Evolutionary conservation across 1,140 invertebrate species (phyloP).

Genomic region (Drosophila rufa): DNA sequence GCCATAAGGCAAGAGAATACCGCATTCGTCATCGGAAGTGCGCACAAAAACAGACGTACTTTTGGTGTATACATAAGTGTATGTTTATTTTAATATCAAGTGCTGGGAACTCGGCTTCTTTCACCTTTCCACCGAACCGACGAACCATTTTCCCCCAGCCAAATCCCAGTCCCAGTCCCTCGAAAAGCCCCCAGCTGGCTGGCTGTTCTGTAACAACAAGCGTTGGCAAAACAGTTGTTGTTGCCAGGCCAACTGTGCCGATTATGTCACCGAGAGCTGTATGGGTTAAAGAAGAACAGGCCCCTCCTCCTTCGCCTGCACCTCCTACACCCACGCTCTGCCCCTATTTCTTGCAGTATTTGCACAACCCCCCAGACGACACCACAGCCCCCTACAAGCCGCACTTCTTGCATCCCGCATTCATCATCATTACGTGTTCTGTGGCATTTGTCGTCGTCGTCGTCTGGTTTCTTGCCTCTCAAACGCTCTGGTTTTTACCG

Average conservation of each 20-base stretch:
- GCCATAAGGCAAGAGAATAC: constrained; percentile 2
- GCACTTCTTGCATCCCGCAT: constrained; percentile 41
- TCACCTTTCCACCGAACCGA: constrained; percentile 4
- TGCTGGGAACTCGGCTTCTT: constrained; percentile 15
- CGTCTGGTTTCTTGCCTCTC: constrained; percentile 27
- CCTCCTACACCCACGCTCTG: neutral
- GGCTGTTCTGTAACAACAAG: constrained; percentile 34
- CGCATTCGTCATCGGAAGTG: constrained; percentile 42
- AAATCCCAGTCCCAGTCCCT: neutral
- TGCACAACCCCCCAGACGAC: constrained; percentile 7
- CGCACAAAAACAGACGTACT: constrained; percentile 19
- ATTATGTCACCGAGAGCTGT: constrained; percentile 70
- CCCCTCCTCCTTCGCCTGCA: neutral
- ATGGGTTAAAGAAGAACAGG: constrained; percentile 45
- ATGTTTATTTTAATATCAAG: constrained; percentile 55
- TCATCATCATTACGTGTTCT: constrained; percentile 72
- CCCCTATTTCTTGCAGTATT: constrained; percentile 8
- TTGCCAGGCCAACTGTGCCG: constrained; percentile 75
- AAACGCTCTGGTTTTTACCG: constrained; percentile 5
- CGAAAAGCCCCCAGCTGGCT: constrained; percentile 5
- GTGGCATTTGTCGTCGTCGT: constrained; percentile 46
- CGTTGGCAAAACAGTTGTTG: constrained; percentile 65
- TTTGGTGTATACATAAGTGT: constrained; percentile 8
- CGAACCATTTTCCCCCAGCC: neutral
- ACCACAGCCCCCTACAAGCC: neutral